A percentile compares a stretch with the other conserved stretches of the same genome.
Evolutionary conservation across 1,140 invertebrate species (phyloP).

Genomic region (Ceratina calcarata): DNA sequence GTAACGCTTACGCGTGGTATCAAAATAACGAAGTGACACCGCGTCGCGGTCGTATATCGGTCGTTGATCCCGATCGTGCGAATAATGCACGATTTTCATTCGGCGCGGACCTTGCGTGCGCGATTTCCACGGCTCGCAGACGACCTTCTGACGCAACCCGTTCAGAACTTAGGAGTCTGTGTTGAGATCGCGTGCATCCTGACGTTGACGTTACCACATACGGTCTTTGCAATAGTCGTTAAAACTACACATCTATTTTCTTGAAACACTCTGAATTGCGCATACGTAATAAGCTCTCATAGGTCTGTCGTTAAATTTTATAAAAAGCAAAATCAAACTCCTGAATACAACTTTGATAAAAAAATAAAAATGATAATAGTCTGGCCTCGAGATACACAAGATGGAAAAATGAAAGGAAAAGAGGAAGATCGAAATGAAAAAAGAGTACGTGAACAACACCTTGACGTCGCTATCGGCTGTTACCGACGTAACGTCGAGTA

Average conservation of each 20-base stretch:
- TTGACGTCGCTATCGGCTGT: slow-evolving; percentile 13
- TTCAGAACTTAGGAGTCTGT: not conserved
- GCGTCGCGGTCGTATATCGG: not conserved
- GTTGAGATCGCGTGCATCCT: not conserved
- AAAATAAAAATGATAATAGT: too few relatives aligned
- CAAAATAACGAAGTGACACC: not conserved
- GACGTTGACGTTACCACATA: too few relatives aligned
- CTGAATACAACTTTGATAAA: too few relatives aligned
- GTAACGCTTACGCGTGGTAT: too few relatives aligned
- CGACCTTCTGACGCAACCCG: slow-evolving; percentile 12
- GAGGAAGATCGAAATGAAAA: not conserved
- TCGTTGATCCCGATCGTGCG: slow-evolving; percentile 17
- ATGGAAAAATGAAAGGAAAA: too few relatives aligned
- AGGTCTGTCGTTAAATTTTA: too few relatives aligned
- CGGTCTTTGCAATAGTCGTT: too few relatives aligned
- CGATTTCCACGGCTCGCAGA: slow-evolving; percentile 4
- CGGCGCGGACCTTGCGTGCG: not conserved
- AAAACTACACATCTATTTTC: too few relatives aligned
- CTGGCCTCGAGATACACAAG: too few relatives aligned
- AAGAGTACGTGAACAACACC: not conserved
- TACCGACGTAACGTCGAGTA: slow-evolving; percentile 18
- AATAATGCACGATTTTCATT: slow-evolving; percentile 19
- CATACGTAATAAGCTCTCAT: not conserved
- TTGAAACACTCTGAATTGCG: not conserved
- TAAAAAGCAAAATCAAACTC: too few relatives aligned